Evolutionary conservation across 2,888 invertebrate genomes (phyloP).

Genomic region (Caenorhabditis macrosperma): DNA sequence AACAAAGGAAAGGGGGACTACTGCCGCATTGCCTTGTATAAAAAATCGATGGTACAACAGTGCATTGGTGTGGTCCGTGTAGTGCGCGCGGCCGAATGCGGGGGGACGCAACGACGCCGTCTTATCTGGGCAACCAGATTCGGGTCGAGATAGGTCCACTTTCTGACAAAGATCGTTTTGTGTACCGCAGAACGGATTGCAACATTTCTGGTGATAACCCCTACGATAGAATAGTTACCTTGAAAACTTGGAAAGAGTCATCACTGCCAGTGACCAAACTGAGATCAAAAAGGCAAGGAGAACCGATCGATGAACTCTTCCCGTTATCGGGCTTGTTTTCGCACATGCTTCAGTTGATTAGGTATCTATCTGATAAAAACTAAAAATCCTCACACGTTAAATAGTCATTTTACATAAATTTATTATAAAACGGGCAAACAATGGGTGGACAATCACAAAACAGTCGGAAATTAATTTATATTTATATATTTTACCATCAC

Average conservation of each 20-base stretch:
- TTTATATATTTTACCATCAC: not conserved
- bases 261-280: not conserved
- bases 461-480: not conserved
- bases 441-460: not conserved
- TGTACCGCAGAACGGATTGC: not conserved
- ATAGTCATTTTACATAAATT: no score
- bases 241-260: not conserved
- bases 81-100: no score
- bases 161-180: constrained; percentile 11
- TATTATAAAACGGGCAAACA: no score
- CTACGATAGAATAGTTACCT: not conserved
- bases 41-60: constrained; percentile 7
- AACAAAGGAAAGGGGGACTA: no score
- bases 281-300: not conserved
- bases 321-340: not conserved
- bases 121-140: constrained; percentile 7
- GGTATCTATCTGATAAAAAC: no score
- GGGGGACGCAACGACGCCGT: not conserved
- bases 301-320: not conserved
- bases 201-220: not conserved
- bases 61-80: no score
- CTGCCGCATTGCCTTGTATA: no score
- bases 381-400: no score
- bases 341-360: no score
- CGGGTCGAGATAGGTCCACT: constrained; percentile 6